Evolutionary conservation across 2,797 vertebrate genomes (phyloP).

Genomic region (Anisognathus igniventris): DNA sequence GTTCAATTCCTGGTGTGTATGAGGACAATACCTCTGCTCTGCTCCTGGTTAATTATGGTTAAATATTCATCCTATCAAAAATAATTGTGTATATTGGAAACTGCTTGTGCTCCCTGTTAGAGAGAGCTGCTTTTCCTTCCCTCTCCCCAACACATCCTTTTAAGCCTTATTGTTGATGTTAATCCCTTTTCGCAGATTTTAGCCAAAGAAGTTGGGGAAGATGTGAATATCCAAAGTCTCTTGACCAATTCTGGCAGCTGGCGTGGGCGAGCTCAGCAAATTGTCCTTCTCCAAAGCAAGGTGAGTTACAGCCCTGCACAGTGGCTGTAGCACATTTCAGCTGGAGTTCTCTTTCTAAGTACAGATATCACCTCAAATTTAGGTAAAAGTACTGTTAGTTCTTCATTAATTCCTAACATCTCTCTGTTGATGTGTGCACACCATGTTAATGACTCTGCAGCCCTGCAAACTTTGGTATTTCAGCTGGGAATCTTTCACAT

Average conservation of each 20-base stretch:
- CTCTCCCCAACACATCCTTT: neutral
- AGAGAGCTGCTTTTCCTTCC: neutral
- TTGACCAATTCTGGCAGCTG: constrained; percentile 81
- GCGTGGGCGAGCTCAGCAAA: constrained; percentile 91
- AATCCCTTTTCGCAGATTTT: constrained; percentile 77
- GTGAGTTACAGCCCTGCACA: constrained; percentile 64
- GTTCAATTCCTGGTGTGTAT: neutral
- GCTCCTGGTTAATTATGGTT: neutral
- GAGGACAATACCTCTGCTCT: neutral
- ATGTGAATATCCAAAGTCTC: constrained; percentile 83
- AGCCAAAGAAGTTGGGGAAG: constrained; percentile 87
- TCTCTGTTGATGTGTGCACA: neutral
- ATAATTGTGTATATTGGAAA: neutral
- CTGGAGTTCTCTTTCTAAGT: neutral
- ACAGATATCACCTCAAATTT: neutral
- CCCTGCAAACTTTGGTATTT: neutral
- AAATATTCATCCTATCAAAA: neutral
- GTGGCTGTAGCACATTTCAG: neutral
- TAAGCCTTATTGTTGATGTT: neutral
- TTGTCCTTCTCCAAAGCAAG: constrained; percentile 86
- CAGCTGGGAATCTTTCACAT: neutral
- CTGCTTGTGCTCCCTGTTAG: neutral
- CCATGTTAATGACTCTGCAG: neutral
- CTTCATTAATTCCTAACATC: neutral
- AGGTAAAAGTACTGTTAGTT: neutral